Conservation (phyloP, 2,888 invertebrate species). For the Eustalomyia histrio region DNA sequence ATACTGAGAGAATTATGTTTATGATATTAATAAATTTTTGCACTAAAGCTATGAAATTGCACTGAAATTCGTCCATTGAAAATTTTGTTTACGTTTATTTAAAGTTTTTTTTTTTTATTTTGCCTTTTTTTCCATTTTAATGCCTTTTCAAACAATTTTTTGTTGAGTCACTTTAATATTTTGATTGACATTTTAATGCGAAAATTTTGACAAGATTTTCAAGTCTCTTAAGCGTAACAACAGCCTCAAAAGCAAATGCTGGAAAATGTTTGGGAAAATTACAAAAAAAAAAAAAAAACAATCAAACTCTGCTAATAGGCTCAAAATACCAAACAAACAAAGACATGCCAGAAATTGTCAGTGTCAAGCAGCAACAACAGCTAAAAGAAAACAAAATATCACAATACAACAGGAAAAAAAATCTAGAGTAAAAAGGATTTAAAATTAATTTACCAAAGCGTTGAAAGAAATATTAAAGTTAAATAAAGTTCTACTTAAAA, state of each 20-base stretch:
- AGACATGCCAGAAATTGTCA: slow-evolving; percentile 34
- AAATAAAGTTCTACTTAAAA: neutral
- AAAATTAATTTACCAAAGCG: neutral
- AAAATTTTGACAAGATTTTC: slow-evolving; percentile 55
- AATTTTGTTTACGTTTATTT: neutral
- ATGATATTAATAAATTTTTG: no score
- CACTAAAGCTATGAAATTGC: no score
- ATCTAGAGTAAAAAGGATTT: neutral
- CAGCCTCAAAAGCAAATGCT: slow-evolving; percentile 14
- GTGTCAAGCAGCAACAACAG: neutral
- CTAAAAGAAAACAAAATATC: neutral
- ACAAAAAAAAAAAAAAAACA: neutral
- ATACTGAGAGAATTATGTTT: no score
- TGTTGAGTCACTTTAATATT: slow-evolving; percentile 4
- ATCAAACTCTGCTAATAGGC: slow-evolving; percentile 4
- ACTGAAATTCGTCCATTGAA: no score
- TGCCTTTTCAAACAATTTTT: slow-evolving; percentile 10
- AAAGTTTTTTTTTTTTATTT: neutral
- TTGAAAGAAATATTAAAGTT: neutral
- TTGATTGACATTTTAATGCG: slow-evolving; percentile 63
- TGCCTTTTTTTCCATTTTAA: neutral
- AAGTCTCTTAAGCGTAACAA: slow-evolving; percentile 9
- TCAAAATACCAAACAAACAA: slow-evolving; percentile 14
- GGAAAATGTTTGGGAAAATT: neutral
- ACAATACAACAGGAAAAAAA: neutral